Base-by-base conservation (phyloP, 2,113 vertebrate species). In the Lasiurus borealis region DNA sequence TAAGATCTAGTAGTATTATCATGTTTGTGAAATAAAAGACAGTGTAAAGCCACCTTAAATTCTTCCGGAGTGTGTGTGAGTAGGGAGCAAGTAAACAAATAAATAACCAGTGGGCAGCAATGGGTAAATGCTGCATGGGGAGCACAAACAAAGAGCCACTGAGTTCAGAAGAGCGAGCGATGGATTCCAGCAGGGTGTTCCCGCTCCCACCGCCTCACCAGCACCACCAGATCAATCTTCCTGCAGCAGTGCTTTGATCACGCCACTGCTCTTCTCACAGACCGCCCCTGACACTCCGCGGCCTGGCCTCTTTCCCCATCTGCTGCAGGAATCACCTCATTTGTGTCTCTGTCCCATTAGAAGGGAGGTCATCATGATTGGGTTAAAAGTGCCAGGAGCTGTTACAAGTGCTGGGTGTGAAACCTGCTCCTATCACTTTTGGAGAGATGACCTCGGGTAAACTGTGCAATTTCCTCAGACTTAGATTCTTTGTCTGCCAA, bases 341-440 rank as follows among this genome's bases (percentile, higher is more conserved):
- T 57, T 5, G 7, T 8, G 3, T 71, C 84, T 10, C 81, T 48
- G 36, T 95, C 59, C 36, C 85, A 19, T 72, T 64, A 92, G 77
- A 50, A 83, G 34, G 46, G 75, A 93, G 86, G 85, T 82, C 76
- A 66, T 18, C 88, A 81, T 69, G 76, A 83, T 15, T 48, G 25
- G 57, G 46, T 16, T 83, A 48, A 92, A 92, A 80, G 82, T 68
- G 50, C 36, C 48, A 91, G 31, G 81, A 83, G 88, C 46, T 57
- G 88, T 92, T 88, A 85, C 40, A 80, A 96, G 90, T 75, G 73
- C 34, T 66, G 52, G 48, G 82, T 94, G 90, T 95, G 92, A 96
- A 95, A 92, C 59, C 82, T 76, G 73, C 21, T 40, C 69, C 90
- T 52, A 66, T 82, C 68, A 73, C 31, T n/a, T 87, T 54, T 52